These are phyloP conservation scores for Harmothoe impar DNA, from an alignment of 2,888 invertebrate species.

Conservation along the genomic window DNA sequence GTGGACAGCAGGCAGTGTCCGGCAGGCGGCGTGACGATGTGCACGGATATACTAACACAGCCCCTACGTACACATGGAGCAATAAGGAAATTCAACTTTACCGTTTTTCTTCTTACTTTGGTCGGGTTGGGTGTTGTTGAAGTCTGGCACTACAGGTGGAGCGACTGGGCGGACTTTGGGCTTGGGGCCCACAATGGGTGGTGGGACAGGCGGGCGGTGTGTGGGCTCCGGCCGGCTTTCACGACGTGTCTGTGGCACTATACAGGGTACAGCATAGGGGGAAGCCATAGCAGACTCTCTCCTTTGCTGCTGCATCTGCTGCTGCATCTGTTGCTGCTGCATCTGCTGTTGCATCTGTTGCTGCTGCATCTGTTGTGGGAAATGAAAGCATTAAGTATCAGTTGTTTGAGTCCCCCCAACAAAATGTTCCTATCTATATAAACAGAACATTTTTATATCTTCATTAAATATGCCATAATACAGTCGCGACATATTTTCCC, in stretches of 20 bases:
- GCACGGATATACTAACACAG: background rate
- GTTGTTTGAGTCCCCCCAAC: no score
- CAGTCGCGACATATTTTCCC: no score
- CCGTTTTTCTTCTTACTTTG: conserved; percentile 65
- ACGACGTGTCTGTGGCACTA: background rate
- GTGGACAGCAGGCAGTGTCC: conserved; percentile 27
- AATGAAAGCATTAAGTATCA: no score
- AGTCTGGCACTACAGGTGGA: conserved; percentile 65
- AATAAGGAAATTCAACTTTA: conserved; percentile 52
- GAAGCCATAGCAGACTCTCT: conserved; percentile 37
- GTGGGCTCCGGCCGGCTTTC: conserved; percentile 53
- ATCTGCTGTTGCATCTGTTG: no score
- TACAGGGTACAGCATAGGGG: conserved; percentile 61
- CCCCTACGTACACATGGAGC: background rate
- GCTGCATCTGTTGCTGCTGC: conserved; percentile 30
- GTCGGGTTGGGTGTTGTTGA: conserved; percentile 57
- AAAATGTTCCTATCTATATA: no score
- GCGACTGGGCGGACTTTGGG: conserved; percentile 61
- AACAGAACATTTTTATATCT: no score
- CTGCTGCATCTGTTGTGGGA: no score
- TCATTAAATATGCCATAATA: no score
- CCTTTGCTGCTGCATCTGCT: background rate
- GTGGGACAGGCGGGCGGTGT: conserved; percentile 30
- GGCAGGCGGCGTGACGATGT: background rate
- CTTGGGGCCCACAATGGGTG: conserved; percentile 62